Base-by-base conservation (phyloP, 2,113 vertebrate genomes). In the Toxostoma redivivum region DNA sequence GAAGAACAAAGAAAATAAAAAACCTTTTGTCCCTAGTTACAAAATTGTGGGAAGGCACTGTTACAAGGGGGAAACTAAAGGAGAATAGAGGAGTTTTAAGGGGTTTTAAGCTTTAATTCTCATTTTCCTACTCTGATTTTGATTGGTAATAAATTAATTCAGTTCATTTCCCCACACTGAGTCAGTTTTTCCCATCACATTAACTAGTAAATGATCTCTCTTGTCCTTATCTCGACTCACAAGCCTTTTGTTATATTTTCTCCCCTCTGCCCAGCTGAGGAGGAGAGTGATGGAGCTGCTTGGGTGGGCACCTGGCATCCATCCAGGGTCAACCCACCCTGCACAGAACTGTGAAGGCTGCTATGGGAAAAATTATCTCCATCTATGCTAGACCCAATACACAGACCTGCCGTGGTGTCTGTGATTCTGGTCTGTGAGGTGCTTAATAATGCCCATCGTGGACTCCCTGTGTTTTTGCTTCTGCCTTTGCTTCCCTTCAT, bases 381-480 rank as follows among this genome's bases (percentile, higher is more conserved):
- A 51, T 44, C 51, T 88, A 44, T 58, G 22, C 58, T 20, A 33
- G 42, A 54, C 22, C 22, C 22, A 16, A 2, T 15, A 5, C 18
- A 37, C 35, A 65, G 31, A 76, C 45, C 31, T 78, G 28, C 42
- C n/a, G 12, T 27, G 24, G 8, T 67, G 44, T 35, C 48, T 90
- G 40, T 54, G 35, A 45, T 65, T 72, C 15, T 37, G n/a, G 9
- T 65, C 64, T 78, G 11, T 50, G 50, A 62, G 28, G 6, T 23
- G 9, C 25, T 78, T 37, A 40, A 56, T 51, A 23, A 44, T 2
- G 1, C 37, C 19, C 42, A 0, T 40, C 0, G 0, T 61, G 58
- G 48, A n/a, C 22, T 89, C 45, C 11, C 14, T 73, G 38, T 61
- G 18, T 50, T 86, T 72, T 66, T 76, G 38, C 54, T 37, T 53